Base-by-base conservation (phyloP, 1,140 invertebrate species). In the Pogonomyrmex barbatus region DNA sequence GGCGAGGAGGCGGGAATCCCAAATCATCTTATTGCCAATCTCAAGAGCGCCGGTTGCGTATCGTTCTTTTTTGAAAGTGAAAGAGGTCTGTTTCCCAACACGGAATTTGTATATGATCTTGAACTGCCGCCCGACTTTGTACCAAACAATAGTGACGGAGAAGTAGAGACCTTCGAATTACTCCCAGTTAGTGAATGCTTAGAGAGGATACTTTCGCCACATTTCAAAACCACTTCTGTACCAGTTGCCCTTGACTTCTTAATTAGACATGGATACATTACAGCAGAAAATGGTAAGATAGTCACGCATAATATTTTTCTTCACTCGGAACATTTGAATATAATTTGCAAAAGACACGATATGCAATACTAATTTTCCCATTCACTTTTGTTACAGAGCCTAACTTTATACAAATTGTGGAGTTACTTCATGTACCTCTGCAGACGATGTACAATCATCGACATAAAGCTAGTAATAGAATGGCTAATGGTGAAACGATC, bases 61-160 rank as follows among this genome's bases (percentile, higher is more conserved):
- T 98, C 97, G 95, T 98, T 99, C 92, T 98, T 97, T 92, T 98
- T 98, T 94, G 98, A 99, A 95, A 98, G 98, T 93, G 98, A 98
- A 93, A 96, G 98, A 91, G 99, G 98, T 0, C 94, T 99, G 36
- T 98, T 98, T 92, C 98, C 98, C 30, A 99, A 99, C 92, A 98
- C 98, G 17, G 98, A 99, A 94, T 99, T 98, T 95, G 97, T 99
- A n/a, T 99, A 97, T 95, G 99, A 99, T 94, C 95, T 99, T 87
- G 98, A 99, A 95, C 95, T 99, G 73, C 98, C 99, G 14, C 91
- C 96, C 30, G 98, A 99, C 93, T 99, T 99, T 95, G 95, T 97
- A 71, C 98, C 99, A 17, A 96, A 96, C 85, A 99, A 99, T 94
- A 96, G 97, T 82, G 99, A 99, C 95, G 98, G 98, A 65, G 98